Conservation (phyloP, 2,888 invertebrate genomes). For the Aleiodes leptofemur region DNA sequence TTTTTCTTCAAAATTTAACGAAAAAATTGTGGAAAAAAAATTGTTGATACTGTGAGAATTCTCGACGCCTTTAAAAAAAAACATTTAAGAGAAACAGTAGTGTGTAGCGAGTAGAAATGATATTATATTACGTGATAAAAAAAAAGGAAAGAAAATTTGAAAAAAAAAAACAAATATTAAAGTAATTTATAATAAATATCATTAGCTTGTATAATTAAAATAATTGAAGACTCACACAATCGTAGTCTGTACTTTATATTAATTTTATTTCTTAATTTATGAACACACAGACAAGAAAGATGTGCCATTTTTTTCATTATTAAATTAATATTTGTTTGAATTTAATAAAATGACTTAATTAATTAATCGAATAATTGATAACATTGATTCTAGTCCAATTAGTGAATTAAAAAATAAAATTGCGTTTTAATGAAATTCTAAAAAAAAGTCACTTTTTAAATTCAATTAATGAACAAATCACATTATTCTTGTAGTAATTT, state of each 20-base stretch:
- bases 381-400: conserved; percentile 15
- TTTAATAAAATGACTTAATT: conserved; percentile 12
- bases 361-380: neutral
- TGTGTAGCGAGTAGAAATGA: conserved; percentile 41
- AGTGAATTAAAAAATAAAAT: neutral
- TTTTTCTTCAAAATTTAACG: neutral
- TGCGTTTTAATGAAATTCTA: neutral
- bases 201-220: conserved; percentile 53
- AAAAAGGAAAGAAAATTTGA: conserved; percentile 32
- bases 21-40: conserved; percentile 33
- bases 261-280: conserved; percentile 43
- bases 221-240: conserved; percentile 43
- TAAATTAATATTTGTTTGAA: conserved; percentile 38
- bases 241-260: conserved; percentile 45
- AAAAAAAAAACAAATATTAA: conserved; percentile 33
- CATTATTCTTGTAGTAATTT: conserved; percentile 36
- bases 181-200: conserved; percentile 45
- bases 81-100: conserved; percentile 33
- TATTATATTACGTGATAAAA: conserved; percentile 47
- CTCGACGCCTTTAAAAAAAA: conserved; percentile 31
- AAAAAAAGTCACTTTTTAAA: neutral
- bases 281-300: neutral
- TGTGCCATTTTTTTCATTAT: conserved; percentile 51
- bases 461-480: conserved; percentile 23
- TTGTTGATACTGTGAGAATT: conserved; percentile 31